These are phyloP conservation scores for Holotrichia oblita DNA, from an alignment of 1,140 invertebrate species.

Conservation along the genomic window DNA sequence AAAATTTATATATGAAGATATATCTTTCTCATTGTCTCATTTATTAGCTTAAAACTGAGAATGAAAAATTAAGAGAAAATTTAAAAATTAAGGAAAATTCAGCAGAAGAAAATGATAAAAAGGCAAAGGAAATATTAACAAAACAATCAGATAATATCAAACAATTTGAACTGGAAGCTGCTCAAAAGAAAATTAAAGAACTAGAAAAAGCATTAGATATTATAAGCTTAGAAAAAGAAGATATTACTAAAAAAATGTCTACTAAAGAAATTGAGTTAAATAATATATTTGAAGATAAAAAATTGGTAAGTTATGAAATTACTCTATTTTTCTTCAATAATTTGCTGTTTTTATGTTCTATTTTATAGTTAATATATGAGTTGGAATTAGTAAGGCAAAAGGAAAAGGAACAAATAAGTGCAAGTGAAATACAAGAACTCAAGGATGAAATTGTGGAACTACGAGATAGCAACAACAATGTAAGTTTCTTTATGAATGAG, in stretches of 20 bases:
- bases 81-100: not conserved
- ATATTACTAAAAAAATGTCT: constrained; percentile 16
- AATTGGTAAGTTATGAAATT: not conserved
- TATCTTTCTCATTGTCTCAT: constrained; percentile 12
- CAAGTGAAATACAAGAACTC: constrained; percentile 13
- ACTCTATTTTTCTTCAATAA: not conserved
- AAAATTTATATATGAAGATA: constrained; percentile 42
- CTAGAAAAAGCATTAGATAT: constrained; percentile 37
- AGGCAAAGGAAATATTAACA: not conserved
- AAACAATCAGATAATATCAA: constrained; percentile 42
- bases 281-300: constrained; percentile 8
- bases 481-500: not conserved
- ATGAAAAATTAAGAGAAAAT: constrained; percentile 41
- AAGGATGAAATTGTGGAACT: constrained; percentile 1
- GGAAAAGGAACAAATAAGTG: constrained; percentile 18
- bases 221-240: constrained; percentile 11
- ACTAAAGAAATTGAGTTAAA: not conserved
- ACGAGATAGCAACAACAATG: constrained; percentile 28
- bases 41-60: constrained; percentile 47
- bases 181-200: constrained; percentile 43
- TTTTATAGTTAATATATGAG: not conserved
- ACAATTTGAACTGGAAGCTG: constrained; percentile 45
- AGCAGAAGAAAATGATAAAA: constrained; percentile 30
- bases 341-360: not conserved
- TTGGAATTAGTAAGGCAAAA: not conserved